Conservation (phyloP, 1,140 invertebrate genomes). For the Procambarus clarkii region DNA sequence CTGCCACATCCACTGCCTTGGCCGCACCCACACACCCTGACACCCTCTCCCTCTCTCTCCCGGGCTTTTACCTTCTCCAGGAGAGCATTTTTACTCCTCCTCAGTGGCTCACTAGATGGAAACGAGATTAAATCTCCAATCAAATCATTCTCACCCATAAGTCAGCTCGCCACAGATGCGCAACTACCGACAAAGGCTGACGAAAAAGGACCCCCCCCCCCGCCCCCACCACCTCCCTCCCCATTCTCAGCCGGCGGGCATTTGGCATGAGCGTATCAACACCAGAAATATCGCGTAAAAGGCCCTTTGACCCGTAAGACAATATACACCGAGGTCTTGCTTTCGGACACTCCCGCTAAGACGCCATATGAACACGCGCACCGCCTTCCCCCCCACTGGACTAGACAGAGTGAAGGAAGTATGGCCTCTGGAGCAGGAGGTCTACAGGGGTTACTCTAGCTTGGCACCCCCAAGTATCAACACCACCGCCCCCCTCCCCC, state of each 20-base stretch:
- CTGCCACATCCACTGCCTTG: background rate
- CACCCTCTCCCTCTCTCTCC: background rate
- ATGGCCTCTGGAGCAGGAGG: background rate
- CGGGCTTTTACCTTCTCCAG: background rate
- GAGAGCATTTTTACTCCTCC: background rate
- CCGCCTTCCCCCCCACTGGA: background rate
- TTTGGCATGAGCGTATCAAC: slow-evolving; percentile 32
- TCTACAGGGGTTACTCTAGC: background rate
- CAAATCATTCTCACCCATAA: background rate
- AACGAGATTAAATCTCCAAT: background rate
- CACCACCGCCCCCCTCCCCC: background rate
- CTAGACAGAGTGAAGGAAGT: background rate
- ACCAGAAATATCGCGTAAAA: slow-evolving; percentile 21
- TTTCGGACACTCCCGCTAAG: background rate
- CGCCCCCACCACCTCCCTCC: background rate
- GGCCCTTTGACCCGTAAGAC: background rate
- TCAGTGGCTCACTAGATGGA: background rate
- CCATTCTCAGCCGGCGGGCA: slow-evolving; percentile 10
- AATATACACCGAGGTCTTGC: background rate
- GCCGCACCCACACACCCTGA: background rate
- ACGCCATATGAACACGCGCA: background rate
- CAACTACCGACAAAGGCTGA: background rate
- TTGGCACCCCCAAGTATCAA: background rate
- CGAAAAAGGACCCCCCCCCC: background rate
- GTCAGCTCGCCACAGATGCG: background rate